Percentiles rank a stretch among this genome's conserved stretches.
These are phyloP conservation scores for Metellina segmentata DNA, from an alignment of 2,888 invertebrate genomes.

Conservation along the genomic window DNA sequence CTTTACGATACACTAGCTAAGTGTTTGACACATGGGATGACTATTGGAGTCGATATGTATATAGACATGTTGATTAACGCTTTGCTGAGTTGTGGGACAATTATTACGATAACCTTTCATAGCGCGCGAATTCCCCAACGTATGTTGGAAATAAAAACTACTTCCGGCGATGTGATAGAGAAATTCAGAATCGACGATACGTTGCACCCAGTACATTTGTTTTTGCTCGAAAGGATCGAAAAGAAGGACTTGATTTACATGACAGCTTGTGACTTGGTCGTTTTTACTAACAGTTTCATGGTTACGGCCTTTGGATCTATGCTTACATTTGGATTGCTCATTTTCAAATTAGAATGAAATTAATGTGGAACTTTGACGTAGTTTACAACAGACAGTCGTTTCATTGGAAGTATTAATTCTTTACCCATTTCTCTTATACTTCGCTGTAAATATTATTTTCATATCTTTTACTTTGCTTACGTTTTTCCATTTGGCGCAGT, in stretches of 20 bases:
- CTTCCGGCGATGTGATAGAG: neutral
- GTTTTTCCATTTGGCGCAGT: too few relatives aligned
- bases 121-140: conserved; percentile 1
- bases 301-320: conserved; percentile 48
- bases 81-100: neutral
- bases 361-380: too few relatives aligned
- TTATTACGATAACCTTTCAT: neutral
- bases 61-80: neutral
- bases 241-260: conserved; percentile 26
- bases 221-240: conserved; percentile 15
- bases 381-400: too few relatives aligned
- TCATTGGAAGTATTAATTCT: too few relatives aligned
- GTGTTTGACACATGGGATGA: neutral
- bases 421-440: too few relatives aligned
- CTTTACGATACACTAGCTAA: conserved; percentile 3
- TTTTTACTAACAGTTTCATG: conserved; percentile 23
- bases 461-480: too few relatives aligned
- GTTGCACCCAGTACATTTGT: neutral
- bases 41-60: neutral
- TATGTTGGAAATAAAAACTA: conserved; percentile 7
- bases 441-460: too few relatives aligned
- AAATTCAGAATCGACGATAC: neutral
- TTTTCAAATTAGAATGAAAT: conserved; percentile 37
- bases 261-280: conserved; percentile 36
- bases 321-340: conserved; percentile 56